phyloP scores from a whole-genome alignment of 1,140 invertebrate species.

The Metopolophium dirhodum region DNA sequence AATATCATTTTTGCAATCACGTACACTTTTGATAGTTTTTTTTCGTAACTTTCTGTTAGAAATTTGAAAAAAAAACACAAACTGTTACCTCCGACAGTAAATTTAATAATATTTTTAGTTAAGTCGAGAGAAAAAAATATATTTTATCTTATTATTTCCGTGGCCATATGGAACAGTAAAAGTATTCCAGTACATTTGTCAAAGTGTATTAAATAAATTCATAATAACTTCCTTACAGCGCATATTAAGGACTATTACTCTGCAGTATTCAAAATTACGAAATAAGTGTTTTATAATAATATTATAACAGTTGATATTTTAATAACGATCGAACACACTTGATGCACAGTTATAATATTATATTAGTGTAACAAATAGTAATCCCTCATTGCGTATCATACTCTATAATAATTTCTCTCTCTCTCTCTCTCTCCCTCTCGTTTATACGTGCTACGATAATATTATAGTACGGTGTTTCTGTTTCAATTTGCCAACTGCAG shows the following conservation, averaged over 20 bases:
- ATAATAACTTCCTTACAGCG: neutral
- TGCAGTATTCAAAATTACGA: neutral
- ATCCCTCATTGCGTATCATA: neutral
- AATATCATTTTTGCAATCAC: neutral
- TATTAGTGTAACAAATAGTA: neutral
- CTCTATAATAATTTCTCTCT: neutral
- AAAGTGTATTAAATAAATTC: neutral
- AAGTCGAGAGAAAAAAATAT: neutral
- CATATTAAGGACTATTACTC: neutral
- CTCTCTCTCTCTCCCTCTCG: neutral
- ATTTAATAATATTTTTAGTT: neutral
- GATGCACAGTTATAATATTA: neutral
- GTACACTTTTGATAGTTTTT: neutral
- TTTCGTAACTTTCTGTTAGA: neutral
- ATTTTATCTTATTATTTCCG: neutral
- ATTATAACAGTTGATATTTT: neutral
- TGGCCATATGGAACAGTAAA: neutral
- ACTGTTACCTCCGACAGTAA: neutral
- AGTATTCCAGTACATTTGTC: neutral
- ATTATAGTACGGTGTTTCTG: neutral
- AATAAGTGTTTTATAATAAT: neutral
- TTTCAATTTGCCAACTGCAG: neutral
- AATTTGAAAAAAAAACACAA: neutral
- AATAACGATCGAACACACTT: neutral
- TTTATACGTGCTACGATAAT: neutral